Conservation (phyloP, 2,888 invertebrate genomes). For the Unio pictorum region DNA sequence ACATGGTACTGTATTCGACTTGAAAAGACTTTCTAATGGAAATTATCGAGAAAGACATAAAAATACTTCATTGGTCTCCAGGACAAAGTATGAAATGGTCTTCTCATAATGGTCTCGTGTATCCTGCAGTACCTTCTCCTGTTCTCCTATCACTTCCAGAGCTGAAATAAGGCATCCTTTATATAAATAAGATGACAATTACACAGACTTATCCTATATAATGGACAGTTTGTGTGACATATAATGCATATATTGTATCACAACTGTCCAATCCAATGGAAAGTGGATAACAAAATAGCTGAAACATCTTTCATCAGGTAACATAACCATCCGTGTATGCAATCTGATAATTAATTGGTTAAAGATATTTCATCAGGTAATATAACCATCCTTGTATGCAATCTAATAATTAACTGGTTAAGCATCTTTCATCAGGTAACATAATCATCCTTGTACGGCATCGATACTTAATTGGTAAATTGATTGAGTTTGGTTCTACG, state of each 20-base stretch:
- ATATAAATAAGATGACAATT: background rate
- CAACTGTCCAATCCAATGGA: too few species aligned
- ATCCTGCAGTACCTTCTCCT: conserved; percentile 54
- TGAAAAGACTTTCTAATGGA: background rate
- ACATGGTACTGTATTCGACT: background rate
- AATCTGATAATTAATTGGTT: too few species aligned
- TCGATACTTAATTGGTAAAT: too few species aligned
- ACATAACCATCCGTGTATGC: background rate
- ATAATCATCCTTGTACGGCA: background rate
- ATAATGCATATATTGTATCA: too few species aligned
- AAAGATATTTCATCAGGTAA: too few species aligned
- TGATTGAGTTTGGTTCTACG: too few species aligned
- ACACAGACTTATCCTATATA: background rate
- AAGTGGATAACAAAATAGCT: too few species aligned
- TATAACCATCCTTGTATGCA: background rate
- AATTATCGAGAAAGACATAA: background rate
- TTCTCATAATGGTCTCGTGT: conserved; percentile 53
- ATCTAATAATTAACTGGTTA: too few species aligned
- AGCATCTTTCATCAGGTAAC: too few species aligned
- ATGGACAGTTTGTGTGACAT: background rate
- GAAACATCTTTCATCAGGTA: too few species aligned
- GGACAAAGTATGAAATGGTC: conserved; percentile 52
- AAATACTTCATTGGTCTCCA: conserved; percentile 38
- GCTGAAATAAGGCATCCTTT: conserved; percentile 35
- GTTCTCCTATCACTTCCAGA: conserved; percentile 57